Conservation (phyloP, 2,888 invertebrate species). For the Drosophila tripunctata region DNA sequence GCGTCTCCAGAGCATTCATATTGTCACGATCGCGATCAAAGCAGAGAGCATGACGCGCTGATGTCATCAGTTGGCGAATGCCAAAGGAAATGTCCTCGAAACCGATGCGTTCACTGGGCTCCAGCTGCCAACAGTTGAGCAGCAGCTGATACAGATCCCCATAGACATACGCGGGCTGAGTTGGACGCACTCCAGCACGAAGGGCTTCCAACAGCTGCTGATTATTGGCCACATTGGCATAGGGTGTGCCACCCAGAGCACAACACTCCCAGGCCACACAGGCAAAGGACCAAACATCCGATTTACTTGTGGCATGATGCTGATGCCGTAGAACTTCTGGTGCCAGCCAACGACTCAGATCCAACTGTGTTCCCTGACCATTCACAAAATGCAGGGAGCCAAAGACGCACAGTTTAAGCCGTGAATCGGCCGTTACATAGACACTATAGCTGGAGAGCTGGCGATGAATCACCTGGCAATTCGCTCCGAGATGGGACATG, state of each 20-base stretch:
- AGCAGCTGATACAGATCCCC: slow-evolving; percentile 93
- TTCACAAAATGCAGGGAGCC: slow-evolving; percentile 89
- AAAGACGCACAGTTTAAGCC: slow-evolving; percentile 90
- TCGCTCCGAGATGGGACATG: slow-evolving; percentile 90
- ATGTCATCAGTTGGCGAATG: slow-evolving; percentile 83
- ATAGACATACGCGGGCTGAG: slow-evolving; percentile 90
- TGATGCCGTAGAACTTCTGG: slow-evolving; percentile 90
- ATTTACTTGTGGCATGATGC: slow-evolving; percentile 87
- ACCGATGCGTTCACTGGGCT: slow-evolving; percentile 91
- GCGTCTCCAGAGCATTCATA: slow-evolving; percentile 67
- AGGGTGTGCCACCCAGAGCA: slow-evolving; percentile 92
- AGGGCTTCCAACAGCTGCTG: slow-evolving; percentile 89
- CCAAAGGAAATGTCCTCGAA: slow-evolving; percentile 87
- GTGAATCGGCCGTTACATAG: slow-evolving; percentile 87
- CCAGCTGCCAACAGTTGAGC: slow-evolving; percentile 93
- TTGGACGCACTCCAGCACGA: slow-evolving; percentile 89
- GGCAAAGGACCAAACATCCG: slow-evolving; percentile 93
- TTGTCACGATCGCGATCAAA: slow-evolving; percentile 77
- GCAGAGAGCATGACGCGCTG: slow-evolving; percentile 82
- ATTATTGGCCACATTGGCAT: slow-evolving; percentile 88
- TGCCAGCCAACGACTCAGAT: slow-evolving; percentile 92
- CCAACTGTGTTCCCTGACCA: slow-evolving; percentile 87
- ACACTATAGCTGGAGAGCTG: slow-evolving; percentile 90
- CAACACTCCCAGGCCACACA: slow-evolving; percentile 93
- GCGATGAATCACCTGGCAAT: slow-evolving; percentile 90